A percentile compares a stretch with the other conserved stretches of the same genome.
Conservation (phyloP, 2,888 invertebrate species). For the Amblyjoppa fuscipennis region DNA sequence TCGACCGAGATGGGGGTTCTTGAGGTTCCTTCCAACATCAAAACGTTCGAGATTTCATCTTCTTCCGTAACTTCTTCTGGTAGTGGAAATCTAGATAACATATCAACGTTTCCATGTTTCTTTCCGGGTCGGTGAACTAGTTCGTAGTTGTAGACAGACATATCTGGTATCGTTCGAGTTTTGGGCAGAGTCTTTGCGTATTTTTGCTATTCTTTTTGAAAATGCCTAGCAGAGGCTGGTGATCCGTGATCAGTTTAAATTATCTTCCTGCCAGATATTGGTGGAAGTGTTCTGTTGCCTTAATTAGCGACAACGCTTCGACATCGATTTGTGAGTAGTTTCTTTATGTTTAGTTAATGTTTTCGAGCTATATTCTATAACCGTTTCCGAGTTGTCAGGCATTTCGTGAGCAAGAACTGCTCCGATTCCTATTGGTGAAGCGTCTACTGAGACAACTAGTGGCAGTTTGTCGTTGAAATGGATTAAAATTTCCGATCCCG, state of each 20-base stretch:
- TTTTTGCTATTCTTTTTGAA: slow-evolving; percentile 21
- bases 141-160: slow-evolving; percentile 41
- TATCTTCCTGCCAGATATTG: slow-evolving; percentile 42
- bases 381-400: background rate
- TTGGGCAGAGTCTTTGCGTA: slow-evolving; percentile 37
- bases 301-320: slow-evolving; percentile 40
- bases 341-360: slow-evolving; percentile 48
- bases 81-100: slow-evolving; percentile 52
- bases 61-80: slow-evolving; percentile 35
- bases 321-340: slow-evolving; percentile 46
- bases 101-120: slow-evolving; percentile 48
- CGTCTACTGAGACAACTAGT: slow-evolving; percentile 33
- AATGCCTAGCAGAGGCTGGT: slow-evolving; percentile 37
- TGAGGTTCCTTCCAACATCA: too few species aligned
- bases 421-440: slow-evolving; percentile 41
- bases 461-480: slow-evolving; percentile 41
- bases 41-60: slow-evolving; percentile 5
- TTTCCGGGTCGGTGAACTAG: slow-evolving; percentile 11
- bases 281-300: slow-evolving; percentile 36
- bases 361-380: slow-evolving; percentile 32
- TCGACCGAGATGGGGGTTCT: too few species aligned
- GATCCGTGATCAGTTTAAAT: slow-evolving; percentile 41
- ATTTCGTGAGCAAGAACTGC: slow-evolving; percentile 8
- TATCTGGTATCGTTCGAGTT: slow-evolving; percentile 38
- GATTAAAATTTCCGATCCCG: slow-evolving; percentile 8